Evolutionary conservation across 2,888 invertebrate genomes (phyloP).

Genomic region (Drosophila aldrichi): DNA sequence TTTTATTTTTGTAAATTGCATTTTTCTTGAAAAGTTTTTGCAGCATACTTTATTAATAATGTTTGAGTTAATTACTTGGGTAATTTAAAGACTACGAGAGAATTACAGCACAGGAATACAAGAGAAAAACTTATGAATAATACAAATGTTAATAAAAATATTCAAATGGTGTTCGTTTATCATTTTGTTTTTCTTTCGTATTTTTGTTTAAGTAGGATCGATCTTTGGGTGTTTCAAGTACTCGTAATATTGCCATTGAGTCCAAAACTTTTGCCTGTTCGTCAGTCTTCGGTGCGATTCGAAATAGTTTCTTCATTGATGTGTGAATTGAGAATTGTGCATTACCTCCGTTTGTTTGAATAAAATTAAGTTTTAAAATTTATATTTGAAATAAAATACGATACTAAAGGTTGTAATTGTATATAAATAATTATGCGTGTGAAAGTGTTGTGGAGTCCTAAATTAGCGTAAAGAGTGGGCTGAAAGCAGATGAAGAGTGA

Average conservation of each 20-base stretch:
- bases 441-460: conserved; percentile 49
- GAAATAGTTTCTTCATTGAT: conserved; percentile 18
- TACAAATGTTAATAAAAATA: conserved; percentile 40
- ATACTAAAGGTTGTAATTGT: conserved; percentile 39
- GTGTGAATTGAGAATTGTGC: conserved; percentile 24
- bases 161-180: background rate
- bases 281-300: conserved; percentile 69
- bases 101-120: conserved; percentile 65
- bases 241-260: conserved; percentile 56
- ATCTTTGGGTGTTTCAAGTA: conserved; percentile 53
- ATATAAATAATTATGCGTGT: conserved; percentile 64
- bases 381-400: conserved; percentile 46
- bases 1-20: conserved; percentile 40
- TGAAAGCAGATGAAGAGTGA: background rate
- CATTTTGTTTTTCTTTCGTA: background rate
- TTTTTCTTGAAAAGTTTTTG: conserved; percentile 55
- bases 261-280: conserved; percentile 65
- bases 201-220: conserved; percentile 34
- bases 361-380: conserved; percentile 7
- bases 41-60: conserved; percentile 44
- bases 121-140: conserved; percentile 42
- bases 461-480: conserved; percentile 29
- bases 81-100: conserved; percentile 62
- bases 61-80: conserved; percentile 57
- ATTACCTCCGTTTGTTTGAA: background rate